Percentiles rank a stretch among this genome's conserved stretches.
phyloP scores from a whole-genome alignment of 2,888 invertebrate species.

The Agrochola litura region DNA sequence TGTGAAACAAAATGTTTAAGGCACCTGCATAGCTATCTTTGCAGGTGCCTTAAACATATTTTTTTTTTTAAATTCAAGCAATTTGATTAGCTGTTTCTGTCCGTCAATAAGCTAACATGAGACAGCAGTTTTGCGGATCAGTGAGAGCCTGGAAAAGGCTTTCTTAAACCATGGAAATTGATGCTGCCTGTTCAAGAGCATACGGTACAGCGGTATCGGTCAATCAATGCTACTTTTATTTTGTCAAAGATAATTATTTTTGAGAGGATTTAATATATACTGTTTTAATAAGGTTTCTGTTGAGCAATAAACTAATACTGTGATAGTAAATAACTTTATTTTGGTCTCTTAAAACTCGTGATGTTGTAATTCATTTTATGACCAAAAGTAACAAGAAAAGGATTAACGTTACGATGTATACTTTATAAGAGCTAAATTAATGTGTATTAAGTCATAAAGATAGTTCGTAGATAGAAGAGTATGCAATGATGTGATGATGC shows the following conservation, averaged over 20 bases:
- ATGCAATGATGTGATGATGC: neutral
- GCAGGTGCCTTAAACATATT: no score
- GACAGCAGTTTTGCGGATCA: slow-evolving; percentile 1
- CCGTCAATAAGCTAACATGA: neutral
- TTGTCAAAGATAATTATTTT: neutral
- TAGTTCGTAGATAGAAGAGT: neutral
- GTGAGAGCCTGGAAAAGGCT: neutral
- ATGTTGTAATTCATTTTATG: slow-evolving; percentile 14
- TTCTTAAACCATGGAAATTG: neutral
- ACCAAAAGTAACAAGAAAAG: slow-evolving; percentile 12
- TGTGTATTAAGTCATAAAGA: slow-evolving; percentile 47
- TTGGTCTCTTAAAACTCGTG: neutral
- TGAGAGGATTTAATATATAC: neutral
- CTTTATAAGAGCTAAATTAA: slow-evolving; percentile 18
- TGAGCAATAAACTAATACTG: neutral
- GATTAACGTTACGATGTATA: slow-evolving; percentile 12
- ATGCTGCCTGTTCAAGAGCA: no score
- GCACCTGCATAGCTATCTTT: no score
- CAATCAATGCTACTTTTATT: neutral
- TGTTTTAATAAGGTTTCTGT: neutral
- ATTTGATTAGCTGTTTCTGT: neutral
- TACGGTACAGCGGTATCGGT: no score
- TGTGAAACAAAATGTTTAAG: no score
- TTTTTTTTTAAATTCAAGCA: neutral
- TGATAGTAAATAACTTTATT: no score